Evolutionary conservation across 2,797 vertebrate genomes (phyloP).

Genomic region (Pogoniulus pusillus): DNA sequence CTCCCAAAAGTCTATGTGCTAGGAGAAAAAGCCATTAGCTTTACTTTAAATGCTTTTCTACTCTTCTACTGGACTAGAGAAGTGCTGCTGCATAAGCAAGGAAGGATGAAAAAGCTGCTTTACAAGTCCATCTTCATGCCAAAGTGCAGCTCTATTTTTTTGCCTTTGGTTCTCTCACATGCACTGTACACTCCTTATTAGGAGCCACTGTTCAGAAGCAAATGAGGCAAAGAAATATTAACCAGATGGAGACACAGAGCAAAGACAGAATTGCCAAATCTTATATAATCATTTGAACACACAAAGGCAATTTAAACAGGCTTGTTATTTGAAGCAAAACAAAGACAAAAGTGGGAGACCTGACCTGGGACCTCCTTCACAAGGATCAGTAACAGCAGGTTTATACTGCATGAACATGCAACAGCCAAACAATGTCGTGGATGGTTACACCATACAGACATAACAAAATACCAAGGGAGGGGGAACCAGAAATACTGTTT

Average conservation of each 20-base stretch:
- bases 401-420: neutral
- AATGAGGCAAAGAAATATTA: neutral
- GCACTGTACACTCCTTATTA: neutral
- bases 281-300: neutral
- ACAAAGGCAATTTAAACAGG: neutral
- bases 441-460: neutral
- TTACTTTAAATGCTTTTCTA: neutral
- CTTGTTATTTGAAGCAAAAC: neutral
- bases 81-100: neutral
- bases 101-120: neutral
- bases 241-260: neutral
- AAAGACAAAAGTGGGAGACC: neutral
- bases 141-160: neutral
- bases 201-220: neutral
- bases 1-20: neutral
- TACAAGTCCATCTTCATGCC: neutral
- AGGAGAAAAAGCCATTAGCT: conserved; percentile 22
- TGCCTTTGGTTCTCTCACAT: neutral
- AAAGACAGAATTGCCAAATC: neutral
- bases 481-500: neutral
- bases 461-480: neutral
- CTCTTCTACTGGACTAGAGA: neutral
- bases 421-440: neutral
- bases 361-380: neutral
- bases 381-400: neutral